Conservation (phyloP, 2,888 invertebrate genomes). For the Chaetogeoica ovagalla region DNA sequence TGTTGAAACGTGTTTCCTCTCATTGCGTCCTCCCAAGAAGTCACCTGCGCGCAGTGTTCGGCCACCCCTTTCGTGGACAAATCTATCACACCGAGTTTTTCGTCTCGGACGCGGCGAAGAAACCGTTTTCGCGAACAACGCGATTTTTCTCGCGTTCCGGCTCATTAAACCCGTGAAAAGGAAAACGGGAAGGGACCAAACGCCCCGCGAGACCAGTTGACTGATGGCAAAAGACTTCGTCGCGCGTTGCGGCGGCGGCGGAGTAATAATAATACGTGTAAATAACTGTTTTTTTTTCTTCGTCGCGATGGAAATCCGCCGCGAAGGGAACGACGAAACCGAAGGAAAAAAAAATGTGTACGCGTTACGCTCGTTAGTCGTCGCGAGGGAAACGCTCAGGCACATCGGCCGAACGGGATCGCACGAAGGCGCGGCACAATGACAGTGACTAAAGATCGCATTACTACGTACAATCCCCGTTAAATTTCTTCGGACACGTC, state of each 20-base stretch:
- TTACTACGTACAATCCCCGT: no score
- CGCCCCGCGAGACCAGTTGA: conserved; percentile 42
- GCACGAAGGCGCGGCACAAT: background rate
- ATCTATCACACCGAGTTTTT: no score
- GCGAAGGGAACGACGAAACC: background rate
- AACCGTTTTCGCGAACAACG: conserved; percentile 33
- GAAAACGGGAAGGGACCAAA: conserved; percentile 7
- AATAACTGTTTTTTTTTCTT: conserved; percentile 32
- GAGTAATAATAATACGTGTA: conserved; percentile 22
- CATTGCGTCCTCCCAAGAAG: no score
- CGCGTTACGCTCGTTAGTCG: conserved; percentile 49
- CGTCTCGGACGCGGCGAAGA: background rate
- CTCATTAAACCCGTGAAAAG: conserved; percentile 31
- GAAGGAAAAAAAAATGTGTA: no score
- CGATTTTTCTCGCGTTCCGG: conserved; percentile 25
- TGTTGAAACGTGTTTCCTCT: no score
- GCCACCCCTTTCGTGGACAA: background rate
- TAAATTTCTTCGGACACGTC: no score
- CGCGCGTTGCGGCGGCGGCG: background rate
- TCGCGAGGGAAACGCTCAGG: conserved; percentile 20
- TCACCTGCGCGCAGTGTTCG: no score
- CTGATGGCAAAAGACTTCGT: conserved; percentile 28
- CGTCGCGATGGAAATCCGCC: conserved; percentile 28
- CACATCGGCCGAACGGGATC: background rate
- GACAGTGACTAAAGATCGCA: conserved; percentile 46